Base-by-base conservation (phyloP, 2,888 invertebrate genomes). In the Microctonus aethiopoides region DNA sequence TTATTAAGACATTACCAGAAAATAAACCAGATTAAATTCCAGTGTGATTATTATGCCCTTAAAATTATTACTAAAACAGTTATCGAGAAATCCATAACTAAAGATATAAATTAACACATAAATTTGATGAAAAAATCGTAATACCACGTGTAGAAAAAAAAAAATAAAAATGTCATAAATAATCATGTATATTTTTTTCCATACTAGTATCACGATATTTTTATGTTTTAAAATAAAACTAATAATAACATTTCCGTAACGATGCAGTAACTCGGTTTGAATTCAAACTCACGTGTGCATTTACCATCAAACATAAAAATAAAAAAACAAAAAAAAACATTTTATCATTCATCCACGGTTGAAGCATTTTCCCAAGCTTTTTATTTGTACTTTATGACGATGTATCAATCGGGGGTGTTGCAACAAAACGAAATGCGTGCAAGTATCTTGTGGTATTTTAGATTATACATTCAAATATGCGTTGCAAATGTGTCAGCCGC, bases 381-480 rank as follows among this genome's bases (percentile, higher is more conserved):
- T 59, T 24, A 34, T 39, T 54, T 13, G 16, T 20, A 1, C 6
- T 34, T 57, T 29, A 34, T 16, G n/a, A 46, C 56, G 63, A 46
- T 63, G 68, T 57, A 68, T 63, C 63, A 63, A 68, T 68, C 68
- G 57, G 51, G 32, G 26, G 63, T 41, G 65, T 54, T n/a, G n/a
- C n/a, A n/a, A n/a, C n/a, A n/a, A n/a, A n/a, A n/a, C n/a, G n/a
- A n/a, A n/a, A n/a, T n/a, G n/a, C 60, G 39, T 54, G 70, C n/a
- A n/a, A 52, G 59, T 60, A 34, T 29, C 20, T 29, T 39, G 65
- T 65, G 65, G 66, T 70, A 70, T 70, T 70, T 65, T 26, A 61
- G 70, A 66, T 70, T 65, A 70, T 70, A 54, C 65, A 70, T 70
- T 70, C 70, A 70, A 70, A 70, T 70, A 70, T 70, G 70, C 70